Base-by-base conservation (phyloP, 2,888 invertebrate genomes). In the Drosophila algonquin region DNA sequence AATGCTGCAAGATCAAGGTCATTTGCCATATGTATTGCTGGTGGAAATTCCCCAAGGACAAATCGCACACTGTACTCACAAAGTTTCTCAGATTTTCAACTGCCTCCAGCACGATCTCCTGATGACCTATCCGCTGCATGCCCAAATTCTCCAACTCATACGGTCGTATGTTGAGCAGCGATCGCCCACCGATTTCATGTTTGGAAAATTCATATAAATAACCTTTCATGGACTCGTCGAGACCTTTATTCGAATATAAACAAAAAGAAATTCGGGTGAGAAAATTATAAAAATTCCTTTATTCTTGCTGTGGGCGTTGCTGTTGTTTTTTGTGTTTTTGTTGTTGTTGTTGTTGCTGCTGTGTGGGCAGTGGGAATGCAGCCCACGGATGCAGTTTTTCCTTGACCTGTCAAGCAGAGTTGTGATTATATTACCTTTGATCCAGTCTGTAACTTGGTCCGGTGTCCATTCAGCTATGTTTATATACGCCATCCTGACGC, bases 61-160 rank as follows among this genome's bases (percentile, higher is more conserved):
- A 12, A 14, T 12, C 24, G 8, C 18, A 10, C 12, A 30, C 8
- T 35, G 3, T 50, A 83, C 95, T 94, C 93, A 97, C 97, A 93
- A 98, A 96, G 93, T 97, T 96, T 81, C 96, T 93, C 53, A 99
- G 94, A 82, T 97, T 96, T 87, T 98, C 97, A 14, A 98, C 96
- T 56, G 98, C 98, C 92, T 98, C 98, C 52, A 99, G 93, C 75
- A 99, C 95, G 60, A 98, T 94, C 91, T 98, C 98, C 92, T 98
- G 98, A 91, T 98, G 98, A 10, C 98, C 98, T 74, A 99, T 95
- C 90, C 96, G 95, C 72, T 93, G 93, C 89, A 99, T 95, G 24
- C 97, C 97, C 61, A 98, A 94, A 90, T 96, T 95, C 90, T 97
- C 96, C 75, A 99, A 94, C 93, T 98, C 98, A 91, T 97, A 97